Percentiles rank a stretch among this genome's conserved stretches.
These are phyloP conservation scores for Tribolium castaneum DNA, from an alignment of 1,140 invertebrate genomes.

Conservation along the genomic window DNA sequence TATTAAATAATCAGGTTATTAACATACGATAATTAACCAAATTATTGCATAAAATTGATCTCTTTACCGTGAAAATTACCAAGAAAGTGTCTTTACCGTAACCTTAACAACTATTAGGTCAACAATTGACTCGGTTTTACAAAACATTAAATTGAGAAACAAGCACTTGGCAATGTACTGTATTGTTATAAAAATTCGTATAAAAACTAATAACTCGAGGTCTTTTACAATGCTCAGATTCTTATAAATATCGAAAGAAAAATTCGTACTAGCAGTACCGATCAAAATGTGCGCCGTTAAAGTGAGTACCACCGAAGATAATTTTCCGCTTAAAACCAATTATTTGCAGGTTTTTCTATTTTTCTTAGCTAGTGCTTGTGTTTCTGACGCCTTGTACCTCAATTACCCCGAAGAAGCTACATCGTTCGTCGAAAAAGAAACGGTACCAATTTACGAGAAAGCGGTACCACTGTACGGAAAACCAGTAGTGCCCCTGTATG, in stretches of 20 bases:
- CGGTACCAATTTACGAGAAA: background rate
- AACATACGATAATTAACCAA: conserved; percentile 10
- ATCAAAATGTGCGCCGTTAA: background rate
- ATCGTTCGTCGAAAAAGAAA: background rate
- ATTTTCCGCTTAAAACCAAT: background rate
- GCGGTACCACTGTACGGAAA: background rate
- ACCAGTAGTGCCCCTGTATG: background rate
- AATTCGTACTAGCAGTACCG: background rate
- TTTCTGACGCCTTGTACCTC: background rate
- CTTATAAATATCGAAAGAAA: conserved; percentile 4
- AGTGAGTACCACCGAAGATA: background rate
- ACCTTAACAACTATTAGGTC: conserved; percentile 25
- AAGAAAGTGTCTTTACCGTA: conserved; percentile 18
- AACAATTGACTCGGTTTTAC: conserved; percentile 14
- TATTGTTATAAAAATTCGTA: conserved; percentile 17
- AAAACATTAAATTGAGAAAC: conserved; percentile 28
- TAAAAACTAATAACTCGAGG: conserved; percentile 20
- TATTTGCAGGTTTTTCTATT: background rate
- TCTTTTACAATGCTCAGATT: background rate
- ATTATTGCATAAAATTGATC: conserved; percentile 12
- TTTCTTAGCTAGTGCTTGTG: background rate
- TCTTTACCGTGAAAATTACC: conserved; percentile 21
- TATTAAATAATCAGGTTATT: conserved; percentile 14
- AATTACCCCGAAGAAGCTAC: conserved; percentile 8
- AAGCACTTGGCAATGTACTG: conserved; percentile 22